A percentile compares a stretch with the other conserved stretches of the same genome.
phyloP scores from a whole-genome alignment of 2,888 invertebrate species.

The Odontothrips loti region DNA sequence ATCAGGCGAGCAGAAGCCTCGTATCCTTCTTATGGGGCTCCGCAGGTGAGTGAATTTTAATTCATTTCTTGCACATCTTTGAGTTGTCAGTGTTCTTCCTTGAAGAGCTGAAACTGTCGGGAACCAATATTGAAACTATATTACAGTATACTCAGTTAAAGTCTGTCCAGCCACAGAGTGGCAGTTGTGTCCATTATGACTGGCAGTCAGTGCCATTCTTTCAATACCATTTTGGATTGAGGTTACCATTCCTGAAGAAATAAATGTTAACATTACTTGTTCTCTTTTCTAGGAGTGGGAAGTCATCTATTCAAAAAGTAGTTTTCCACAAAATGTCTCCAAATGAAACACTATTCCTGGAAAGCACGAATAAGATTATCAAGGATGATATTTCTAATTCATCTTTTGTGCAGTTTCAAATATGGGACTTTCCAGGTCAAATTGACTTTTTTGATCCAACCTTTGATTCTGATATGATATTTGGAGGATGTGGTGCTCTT shows the following conservation, averaged over 20 bases:
- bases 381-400: conserved; percentile 97
- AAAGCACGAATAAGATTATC: conserved; percentile 96
- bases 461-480: conserved; percentile 93
- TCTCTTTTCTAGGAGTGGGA: conserved; percentile 77
- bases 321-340: conserved; percentile 99
- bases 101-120: too few species aligned
- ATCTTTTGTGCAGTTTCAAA: conserved; percentile 98
- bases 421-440: conserved; percentile 99
- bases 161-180: too few species aligned
- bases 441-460: conserved; percentile 96
- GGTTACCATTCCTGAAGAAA: too few species aligned
- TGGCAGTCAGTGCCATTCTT: not conserved
- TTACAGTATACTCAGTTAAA: too few species aligned
- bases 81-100: too few species aligned
- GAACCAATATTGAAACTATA: too few species aligned
- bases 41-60: conserved; percentile 60
- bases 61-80: conserved; percentile 23
- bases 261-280: not conserved
- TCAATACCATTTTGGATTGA: not conserved
- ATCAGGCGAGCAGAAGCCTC: conserved; percentile 76
- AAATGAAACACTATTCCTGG: conserved; percentile 96
- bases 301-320: conserved; percentile 98
- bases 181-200: too few species aligned
- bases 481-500: conserved; percentile 94
- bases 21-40: conserved; percentile 91